These are phyloP conservation scores for Bombus pyrosoma DNA, from an alignment of 1,140 invertebrate genomes.

Conservation along the genomic window DNA sequence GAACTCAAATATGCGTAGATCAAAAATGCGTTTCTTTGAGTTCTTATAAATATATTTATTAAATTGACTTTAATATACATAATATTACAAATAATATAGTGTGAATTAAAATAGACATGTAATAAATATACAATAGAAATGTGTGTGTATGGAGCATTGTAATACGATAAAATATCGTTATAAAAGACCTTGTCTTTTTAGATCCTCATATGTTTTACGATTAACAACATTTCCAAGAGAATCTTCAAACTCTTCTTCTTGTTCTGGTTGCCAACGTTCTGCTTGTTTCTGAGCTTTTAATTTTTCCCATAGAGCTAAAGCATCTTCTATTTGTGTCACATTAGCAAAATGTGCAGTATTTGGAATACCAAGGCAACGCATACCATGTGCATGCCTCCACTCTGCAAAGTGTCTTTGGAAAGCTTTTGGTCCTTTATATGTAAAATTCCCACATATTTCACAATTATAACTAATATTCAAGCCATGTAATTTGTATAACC, in stretches of 20 bases:
- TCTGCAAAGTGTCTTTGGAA: constrained; percentile 99
- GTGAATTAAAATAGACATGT: background rate
- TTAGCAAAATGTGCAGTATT: constrained; percentile 99
- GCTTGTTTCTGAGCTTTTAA: constrained; percentile 96
- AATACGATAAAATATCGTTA: constrained; percentile 80
- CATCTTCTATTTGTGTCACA: constrained; percentile 99
- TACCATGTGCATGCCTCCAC: constrained; percentile 99
- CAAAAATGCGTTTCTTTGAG: background rate
- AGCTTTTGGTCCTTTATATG: constrained; percentile 99
- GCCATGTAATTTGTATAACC: constrained; percentile 99
- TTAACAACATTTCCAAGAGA: constrained; percentile 99
- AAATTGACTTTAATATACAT: constrained; percentile 1
- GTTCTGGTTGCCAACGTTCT: constrained; percentile 98
- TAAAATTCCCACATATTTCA: constrained; percentile 99
- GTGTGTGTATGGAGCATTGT: background rate
- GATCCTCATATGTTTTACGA: constrained; percentile 98
- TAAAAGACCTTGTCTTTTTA: constrained; percentile 98
- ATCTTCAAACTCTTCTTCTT: constrained; percentile 99
- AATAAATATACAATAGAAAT: background rate
- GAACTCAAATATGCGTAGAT: background rate
- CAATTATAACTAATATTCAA: constrained; percentile 99
- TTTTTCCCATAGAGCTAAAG: constrained; percentile 98
- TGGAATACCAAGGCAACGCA: constrained; percentile 99
- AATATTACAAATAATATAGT: background rate
- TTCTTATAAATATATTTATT: background rate